Base-by-base conservation (phyloP, 2,888 invertebrate genomes). In the Himalopsyche japonica region DNA sequence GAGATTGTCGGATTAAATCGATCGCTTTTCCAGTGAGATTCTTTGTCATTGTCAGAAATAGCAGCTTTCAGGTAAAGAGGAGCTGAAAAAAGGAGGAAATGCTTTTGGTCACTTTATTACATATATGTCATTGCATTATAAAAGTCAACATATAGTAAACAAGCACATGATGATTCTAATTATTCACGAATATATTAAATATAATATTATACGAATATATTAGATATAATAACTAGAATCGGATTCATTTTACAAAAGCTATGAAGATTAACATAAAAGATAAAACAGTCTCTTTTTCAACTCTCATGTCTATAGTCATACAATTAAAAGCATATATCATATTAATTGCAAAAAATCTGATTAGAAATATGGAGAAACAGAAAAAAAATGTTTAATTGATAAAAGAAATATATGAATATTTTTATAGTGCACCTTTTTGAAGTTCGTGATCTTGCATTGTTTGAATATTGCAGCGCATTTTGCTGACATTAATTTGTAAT, bases 31-130 rank as follows among this genome's bases (percentile, higher is more conserved):
- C 96, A 95, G 86, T 92, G 92, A 86, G 91, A 91, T 87, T 92
- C 92, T 0, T 91, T 91, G 87, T 94, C 94, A 85, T 94, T 94
- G 89, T 96, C 96, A 86, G 95, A 93, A 85, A 96, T 94, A 0
- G 95, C 94, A 84, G 96, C 95, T 90, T 96, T 96, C 86, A 96
- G 93, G 89, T 96, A 96, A 88, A 96, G 92, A 82, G 94, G 95
- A 48, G 94, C 94, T 94, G 90, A 85, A 86, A 87, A 64, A 27
- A 18, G 32, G 27, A 76, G 76, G 12, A 8, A 20, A 76, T 27
- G 15, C 18, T 32, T 12, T 32, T 0, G 30, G 76, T 32, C 32
- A 32, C 15, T 15, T 43, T 43, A 43, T 4, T 15, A 43, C 15
- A 43, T 37, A 37, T 8, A 37, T 37, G 10, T 43, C 43, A 43